Evolutionary conservation across 2,888 invertebrate genomes (phyloP), one percentile per base, ranked within the genome.

Genomic region (Lochmaea capreae): DNA sequence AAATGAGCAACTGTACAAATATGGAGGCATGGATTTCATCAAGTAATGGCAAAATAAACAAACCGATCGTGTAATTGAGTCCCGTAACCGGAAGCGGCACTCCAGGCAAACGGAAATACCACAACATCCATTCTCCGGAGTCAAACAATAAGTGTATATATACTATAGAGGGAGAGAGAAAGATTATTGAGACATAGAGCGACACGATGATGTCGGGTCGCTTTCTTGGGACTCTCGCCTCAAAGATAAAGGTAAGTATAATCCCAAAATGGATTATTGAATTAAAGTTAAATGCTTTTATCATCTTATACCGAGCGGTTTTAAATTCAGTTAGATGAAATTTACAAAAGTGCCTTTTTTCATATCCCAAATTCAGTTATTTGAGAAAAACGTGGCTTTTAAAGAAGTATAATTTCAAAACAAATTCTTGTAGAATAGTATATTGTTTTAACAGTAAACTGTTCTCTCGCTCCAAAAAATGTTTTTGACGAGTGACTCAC

Each of bases 1-100:
- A 63, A 11, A 43, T 42, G 39, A 63, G 43, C 42, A 43, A 63
- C 57, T 26, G 46, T 71, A 43, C 71, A 42, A 43, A 63, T 54
- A 63, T 12, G 33, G 43, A 59, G 77, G 76, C 77, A 77, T 78
- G 79, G 81, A 81, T 81, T 83, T 82, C 83, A 82, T 83, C 82
- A 80, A 80, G 84, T 85, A 84, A 84, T 85, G 84, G 84, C 80
- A 84, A 79, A 81, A 83, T 81, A 85, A 85, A 85, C 84, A 84
- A 81, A 77, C 77, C 81, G 82, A 82, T 84, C 81, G 79, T 82
- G 83, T 82, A 84, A 84, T 82, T 83, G 83, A 84, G 83, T 83
- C 81, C 79, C 78, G 82, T 81, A 83, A 83, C 83, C 81, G 82
- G 82, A 82, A 82, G 79, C 81, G 77, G 78, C 79, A 80, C 79